Conservation (phyloP, 2,888 invertebrate genomes). For the Drosophila nigritarsus region DNA sequence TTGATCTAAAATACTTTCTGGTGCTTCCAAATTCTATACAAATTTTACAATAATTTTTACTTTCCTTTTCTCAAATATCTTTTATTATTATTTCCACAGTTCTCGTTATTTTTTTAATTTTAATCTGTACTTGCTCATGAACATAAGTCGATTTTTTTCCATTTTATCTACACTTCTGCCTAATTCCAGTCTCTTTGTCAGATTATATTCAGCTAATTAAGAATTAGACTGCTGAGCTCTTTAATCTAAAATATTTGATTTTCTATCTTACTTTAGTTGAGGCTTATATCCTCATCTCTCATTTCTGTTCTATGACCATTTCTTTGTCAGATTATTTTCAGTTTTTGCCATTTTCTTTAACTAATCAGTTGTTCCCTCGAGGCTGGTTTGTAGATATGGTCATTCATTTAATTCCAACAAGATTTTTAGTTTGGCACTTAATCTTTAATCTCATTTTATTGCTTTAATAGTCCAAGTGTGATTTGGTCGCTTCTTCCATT, state of each 20-base stretch:
- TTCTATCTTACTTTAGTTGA: background rate
- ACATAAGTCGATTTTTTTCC: background rate
- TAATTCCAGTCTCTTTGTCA: background rate
- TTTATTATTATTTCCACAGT: background rate
- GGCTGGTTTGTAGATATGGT: slow-evolving; percentile 1
- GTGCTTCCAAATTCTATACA: background rate
- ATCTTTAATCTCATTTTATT: slow-evolving; percentile 20
- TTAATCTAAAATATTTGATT: slow-evolving; percentile 3
- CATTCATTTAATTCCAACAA: slow-evolving; percentile 4
- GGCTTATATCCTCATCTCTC: background rate
- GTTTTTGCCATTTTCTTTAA: background rate
- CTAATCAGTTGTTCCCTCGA: background rate
- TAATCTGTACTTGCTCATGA: background rate
- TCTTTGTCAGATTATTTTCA: slow-evolving; percentile 31
- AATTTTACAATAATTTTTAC: background rate
- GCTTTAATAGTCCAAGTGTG: slow-evolving; percentile 5
- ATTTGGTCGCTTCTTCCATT: slow-evolving; percentile 16
- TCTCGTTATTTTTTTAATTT: background rate
- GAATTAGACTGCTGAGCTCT: background rate
- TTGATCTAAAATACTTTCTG: background rate
- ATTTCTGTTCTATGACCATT: background rate
- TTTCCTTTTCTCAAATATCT: background rate
- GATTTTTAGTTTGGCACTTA: slow-evolving; percentile 11
- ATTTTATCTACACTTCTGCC: background rate
- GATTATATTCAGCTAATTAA: background rate